Percentiles rank a stretch among this genome's conserved stretches.
phyloP scores from a whole-genome alignment of 30 jellyfish, hydroid and myxozoan species.

The Rhopilema esculentum region DNA sequence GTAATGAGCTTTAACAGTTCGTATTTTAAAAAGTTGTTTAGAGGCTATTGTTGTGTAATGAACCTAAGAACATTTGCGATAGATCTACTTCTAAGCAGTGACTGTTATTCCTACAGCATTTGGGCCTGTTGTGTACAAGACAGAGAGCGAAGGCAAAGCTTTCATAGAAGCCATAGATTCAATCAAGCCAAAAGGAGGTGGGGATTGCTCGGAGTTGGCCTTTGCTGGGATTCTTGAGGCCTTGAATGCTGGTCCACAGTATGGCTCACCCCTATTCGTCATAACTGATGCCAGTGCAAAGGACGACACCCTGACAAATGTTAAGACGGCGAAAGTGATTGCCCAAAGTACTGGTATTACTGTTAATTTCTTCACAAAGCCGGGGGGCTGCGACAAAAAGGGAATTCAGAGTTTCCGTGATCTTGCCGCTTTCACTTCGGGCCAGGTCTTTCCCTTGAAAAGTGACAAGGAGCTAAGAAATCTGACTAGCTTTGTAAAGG shows the following conservation, averaged over 20 bases:
- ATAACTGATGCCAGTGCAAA: conserved; percentile 96
- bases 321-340: conserved; percentile 74
- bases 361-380: conserved; percentile 78
- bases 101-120: conserved; percentile 1
- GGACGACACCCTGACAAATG: conserved; percentile 73
- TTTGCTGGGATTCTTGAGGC: conserved; percentile 87
- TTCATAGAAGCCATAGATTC: conserved; percentile 61
- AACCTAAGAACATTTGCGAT: background rate
- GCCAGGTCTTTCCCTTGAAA: conserved; percentile 76
- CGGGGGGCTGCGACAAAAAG: conserved; percentile 77
- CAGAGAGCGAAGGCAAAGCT: conserved; percentile 60
- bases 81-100: background rate
- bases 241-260: conserved; percentile 86
- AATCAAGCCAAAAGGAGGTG: conserved; percentile 79
- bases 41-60: background rate
- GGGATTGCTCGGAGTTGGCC: conserved; percentile 91
- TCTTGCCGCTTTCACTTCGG: conserved; percentile 83
- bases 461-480: conserved; percentile 59
- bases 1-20: too few species aligned
- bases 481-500: conserved; percentile 53
- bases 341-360: conserved; percentile 83
- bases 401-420: conserved; percentile 79
- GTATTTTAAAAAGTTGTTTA: too few species aligned
- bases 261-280: conserved; percentile 85
- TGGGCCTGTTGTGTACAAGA: conserved; percentile 80